Base-by-base conservation (phyloP, 2,888 invertebrate genomes). In the Trachelus iudaicus region DNA sequence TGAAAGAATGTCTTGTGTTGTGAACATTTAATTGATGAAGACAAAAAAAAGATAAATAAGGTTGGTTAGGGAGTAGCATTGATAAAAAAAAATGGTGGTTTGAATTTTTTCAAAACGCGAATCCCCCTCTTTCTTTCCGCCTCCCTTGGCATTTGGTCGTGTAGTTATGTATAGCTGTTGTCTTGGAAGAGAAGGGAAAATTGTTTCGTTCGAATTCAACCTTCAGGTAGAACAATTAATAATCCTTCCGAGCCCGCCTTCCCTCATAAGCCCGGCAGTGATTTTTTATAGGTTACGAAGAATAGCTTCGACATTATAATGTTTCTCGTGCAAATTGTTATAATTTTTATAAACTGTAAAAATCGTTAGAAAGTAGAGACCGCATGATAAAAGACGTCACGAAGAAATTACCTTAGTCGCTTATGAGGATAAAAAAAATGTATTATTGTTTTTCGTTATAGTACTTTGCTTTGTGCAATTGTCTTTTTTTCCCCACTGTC, bases 301-400 rank as follows among this genome's bases (percentile, higher is more conserved):
- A 56, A 56, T 56, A 56, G 56, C 56, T 56, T 56, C 56, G 56
- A 56, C 56, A 23, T 9, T 56, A 56, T 56, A 56, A 9, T 23
- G 56, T 56, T 56, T 15, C 13, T 31, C 13, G 71, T 31, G 71
- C 71, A 9, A 12, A 71, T 6, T 13, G 71, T 23, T 3, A 23
- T 56, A 56, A 71, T 30, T 31, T 71, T 71, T 71, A 4, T 34
- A 71, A 71, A 71, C 71, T 31, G 71, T 71, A 71, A 71, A 71
- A 71, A 71, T 23, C 71, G 71, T 71, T 34, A 71, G 11, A 71
- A 71, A 71, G 71, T 71, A 71, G 71, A 71, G 33, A 71, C 34
- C 71, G 31, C 15, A 71, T 3, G 71, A 34, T 34, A 34, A 71
- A 71, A 33, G 71, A 71, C 34, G 71, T 71, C 71, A 23, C 71